phyloP scores from a whole-genome alignment of 2,797 vertebrate species.

The Danionella dracula region DNA sequence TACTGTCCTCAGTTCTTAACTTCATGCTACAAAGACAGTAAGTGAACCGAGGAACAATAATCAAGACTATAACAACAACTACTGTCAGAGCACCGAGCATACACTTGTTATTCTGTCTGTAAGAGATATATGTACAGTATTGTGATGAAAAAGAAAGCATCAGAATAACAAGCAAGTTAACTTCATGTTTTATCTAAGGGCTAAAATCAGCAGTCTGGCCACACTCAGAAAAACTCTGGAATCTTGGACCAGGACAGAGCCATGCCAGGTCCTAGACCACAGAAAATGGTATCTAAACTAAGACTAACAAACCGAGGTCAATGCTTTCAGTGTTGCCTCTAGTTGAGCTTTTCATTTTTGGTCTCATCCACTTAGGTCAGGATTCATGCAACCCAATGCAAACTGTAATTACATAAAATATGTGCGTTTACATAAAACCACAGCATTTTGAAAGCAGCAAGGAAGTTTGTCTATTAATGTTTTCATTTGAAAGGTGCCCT shows the following conservation, averaged over 20 bases:
- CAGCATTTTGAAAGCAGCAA: background rate
- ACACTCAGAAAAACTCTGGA: constrained; percentile 16
- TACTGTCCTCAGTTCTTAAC: constrained; percentile 25
- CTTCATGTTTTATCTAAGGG: background rate
- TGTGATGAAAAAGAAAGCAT: constrained; percentile 13
- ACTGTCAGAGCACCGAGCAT: too few relatives aligned
- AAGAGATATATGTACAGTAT: too few relatives aligned
- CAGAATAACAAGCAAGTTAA: background rate
- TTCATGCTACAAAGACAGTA: constrained; percentile 23
- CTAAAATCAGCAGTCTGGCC: constrained; percentile 21
- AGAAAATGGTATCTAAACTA: constrained; percentile 14
- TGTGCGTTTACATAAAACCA: background rate
- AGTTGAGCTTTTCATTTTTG: background rate
- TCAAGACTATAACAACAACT: too few relatives aligned
- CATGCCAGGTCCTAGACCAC: constrained; percentile 16
- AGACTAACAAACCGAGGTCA: constrained; percentile 20
- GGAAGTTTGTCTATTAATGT: background rate
- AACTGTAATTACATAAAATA: background rate
- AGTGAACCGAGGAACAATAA: constrained; percentile 5
- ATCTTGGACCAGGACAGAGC: constrained; percentile 5
- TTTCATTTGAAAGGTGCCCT: background rate
- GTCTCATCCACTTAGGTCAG: background rate
- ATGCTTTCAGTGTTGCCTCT: constrained; percentile 3
- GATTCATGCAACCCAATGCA: background rate
- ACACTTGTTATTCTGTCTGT: too few relatives aligned